A percentile compares a stretch with the other conserved stretches of the same genome.
phyloP scores from a whole-genome alignment of 2,113 vertebrate genomes.

The Panthera leo region DNA sequence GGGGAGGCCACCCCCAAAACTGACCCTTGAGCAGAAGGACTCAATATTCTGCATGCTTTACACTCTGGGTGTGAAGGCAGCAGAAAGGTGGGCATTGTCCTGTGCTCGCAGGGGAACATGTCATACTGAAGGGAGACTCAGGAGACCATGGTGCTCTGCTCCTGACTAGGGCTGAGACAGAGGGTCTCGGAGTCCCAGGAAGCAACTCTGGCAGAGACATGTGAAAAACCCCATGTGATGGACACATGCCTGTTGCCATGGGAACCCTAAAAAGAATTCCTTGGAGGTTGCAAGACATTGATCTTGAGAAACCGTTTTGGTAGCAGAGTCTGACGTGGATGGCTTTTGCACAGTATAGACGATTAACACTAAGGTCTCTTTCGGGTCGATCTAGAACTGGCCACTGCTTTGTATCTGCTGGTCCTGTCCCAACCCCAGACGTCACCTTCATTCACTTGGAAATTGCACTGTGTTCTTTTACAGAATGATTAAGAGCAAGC shows the following conservation, averaged over 20 bases:
- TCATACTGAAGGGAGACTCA: neutral
- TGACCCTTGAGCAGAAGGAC: neutral
- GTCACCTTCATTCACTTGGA: neutral
- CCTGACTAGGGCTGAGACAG: neutral
- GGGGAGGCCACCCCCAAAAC: too few species aligned
- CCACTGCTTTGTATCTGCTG: neutral
- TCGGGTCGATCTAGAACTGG: neutral
- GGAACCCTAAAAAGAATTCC: neutral
- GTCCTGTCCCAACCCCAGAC: neutral
- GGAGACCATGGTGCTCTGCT: neutral
- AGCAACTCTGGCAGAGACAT: neutral
- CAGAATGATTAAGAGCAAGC: neutral
- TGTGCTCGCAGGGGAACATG: neutral
- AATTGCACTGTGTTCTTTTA: neutral
- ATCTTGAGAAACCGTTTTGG: neutral
- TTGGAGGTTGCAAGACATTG: neutral
- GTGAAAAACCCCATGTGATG: accelerated
- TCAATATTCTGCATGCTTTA: neutral
- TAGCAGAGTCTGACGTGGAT: accelerated
- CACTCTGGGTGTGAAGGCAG: neutral
- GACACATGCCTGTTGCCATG: neutral
- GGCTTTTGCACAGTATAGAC: neutral
- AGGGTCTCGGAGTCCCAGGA: neutral
- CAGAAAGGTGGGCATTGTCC: neutral
- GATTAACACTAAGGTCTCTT: neutral